Evolutionary conservation across 2,888 invertebrate species (phyloP).

Genomic region (Andrena hattorfiana): DNA sequence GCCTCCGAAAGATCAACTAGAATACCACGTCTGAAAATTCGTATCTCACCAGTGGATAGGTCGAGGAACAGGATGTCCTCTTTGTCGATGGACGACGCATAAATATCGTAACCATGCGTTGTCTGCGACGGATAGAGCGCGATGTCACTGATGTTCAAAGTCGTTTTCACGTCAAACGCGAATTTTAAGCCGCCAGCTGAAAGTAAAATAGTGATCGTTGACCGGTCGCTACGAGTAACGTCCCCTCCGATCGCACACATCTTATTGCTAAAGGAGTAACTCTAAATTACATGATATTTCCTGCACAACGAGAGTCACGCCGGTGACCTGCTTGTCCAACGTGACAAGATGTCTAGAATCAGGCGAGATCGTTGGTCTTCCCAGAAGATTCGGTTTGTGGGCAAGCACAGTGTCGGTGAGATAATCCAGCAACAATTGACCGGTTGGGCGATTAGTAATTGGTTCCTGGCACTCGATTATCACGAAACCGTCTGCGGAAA

Average conservation of each 20-base stretch:
- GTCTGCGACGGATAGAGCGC: slow-evolving; percentile 91
- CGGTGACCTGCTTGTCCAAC: slow-evolving; percentile 87
- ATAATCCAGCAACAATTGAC: slow-evolving; percentile 90
- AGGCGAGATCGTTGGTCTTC: slow-evolving; percentile 89
- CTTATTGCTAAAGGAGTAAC: neutral
- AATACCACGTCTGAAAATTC: neutral
- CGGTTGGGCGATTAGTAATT: slow-evolving; percentile 88
- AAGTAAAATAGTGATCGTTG: slow-evolving; percentile 60
- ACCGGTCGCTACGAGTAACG: slow-evolving; percentile 18
- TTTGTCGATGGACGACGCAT: slow-evolving; percentile 90
- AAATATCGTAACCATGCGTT: slow-evolving; percentile 91
- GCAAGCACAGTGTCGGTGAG: slow-evolving; percentile 90
- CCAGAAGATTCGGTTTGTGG: slow-evolving; percentile 88
- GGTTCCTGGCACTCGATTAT: slow-evolving; percentile 90
- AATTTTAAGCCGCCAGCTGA: slow-evolving; percentile 89
- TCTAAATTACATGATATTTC: slow-evolving; percentile 87
- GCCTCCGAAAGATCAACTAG: too few species aligned
- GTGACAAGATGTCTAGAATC: slow-evolving; percentile 90
- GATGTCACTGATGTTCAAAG: slow-evolving; percentile 90
- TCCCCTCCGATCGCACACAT: neutral
- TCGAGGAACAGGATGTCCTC: slow-evolving; percentile 91
- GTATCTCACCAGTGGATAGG: slow-evolving; percentile 87
- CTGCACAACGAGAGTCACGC: slow-evolving; percentile 88
- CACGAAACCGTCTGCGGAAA: slow-evolving; percentile 88
- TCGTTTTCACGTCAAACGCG: slow-evolving; percentile 91